Conservation (phyloP, 2,888 invertebrate species). For the Phortica okadai region DNA sequence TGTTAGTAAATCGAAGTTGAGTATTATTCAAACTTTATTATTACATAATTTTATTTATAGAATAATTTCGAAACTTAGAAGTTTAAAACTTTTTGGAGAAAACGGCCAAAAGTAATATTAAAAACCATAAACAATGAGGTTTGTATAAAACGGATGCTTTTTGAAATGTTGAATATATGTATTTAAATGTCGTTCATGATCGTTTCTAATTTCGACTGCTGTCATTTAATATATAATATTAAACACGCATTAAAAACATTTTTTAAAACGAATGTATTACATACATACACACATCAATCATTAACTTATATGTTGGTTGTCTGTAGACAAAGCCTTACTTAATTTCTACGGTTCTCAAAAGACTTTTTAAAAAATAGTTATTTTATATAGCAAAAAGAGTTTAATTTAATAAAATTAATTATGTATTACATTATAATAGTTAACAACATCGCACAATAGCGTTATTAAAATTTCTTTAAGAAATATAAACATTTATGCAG, state of each 20-base stretch:
- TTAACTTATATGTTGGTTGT: slow-evolving; percentile 27
- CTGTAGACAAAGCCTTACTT: slow-evolving; percentile 22
- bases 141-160: too few species aligned
- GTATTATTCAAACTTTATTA: too few species aligned
- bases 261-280: slow-evolving; percentile 53
- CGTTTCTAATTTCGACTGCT: slow-evolving; percentile 11
- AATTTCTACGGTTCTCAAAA: slow-evolving; percentile 36
- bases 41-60: too few species aligned
- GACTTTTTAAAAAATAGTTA: slow-evolving; percentile 55
- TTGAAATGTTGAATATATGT: too few species aligned
- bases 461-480: slow-evolving; percentile 75
- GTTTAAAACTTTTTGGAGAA: too few species aligned
- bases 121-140: too few species aligned
- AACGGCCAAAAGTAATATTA: too few species aligned
- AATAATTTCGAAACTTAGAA: too few species aligned
- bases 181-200: too few species aligned
- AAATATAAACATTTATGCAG: slow-evolving; percentile 73
- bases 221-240: slow-evolving; percentile 63
- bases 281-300: slow-evolving; percentile 40
- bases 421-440: slow-evolving; percentile 66
- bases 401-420: slow-evolving; percentile 56
- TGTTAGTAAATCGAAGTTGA: too few species aligned
- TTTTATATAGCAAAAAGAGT: slow-evolving; percentile 65
- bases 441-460: slow-evolving; percentile 75
- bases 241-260: slow-evolving; percentile 47